Evolutionary conservation across 2,113 vertebrate genomes (phyloP).

Genomic region (Plecturocebus donacophilus): DNA sequence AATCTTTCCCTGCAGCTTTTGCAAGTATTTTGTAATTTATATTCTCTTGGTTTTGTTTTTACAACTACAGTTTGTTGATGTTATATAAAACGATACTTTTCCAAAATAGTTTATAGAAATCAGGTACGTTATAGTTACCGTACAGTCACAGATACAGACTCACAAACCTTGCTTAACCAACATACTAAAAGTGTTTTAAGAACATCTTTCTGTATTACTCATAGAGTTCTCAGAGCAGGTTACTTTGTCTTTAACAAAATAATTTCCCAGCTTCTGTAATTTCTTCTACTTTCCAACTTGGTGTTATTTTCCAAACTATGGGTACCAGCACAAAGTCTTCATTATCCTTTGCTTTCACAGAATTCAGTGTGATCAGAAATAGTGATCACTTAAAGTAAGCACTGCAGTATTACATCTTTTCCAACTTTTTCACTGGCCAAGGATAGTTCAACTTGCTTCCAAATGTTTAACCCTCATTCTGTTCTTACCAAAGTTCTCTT

Average conservation of each 20-base stretch:
- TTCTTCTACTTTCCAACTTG: conserved; percentile 17
- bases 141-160: background rate
- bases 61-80: background rate
- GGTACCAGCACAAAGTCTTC: background rate
- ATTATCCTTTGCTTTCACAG: conserved; percentile 30
- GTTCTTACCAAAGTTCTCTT: too few relatives aligned
- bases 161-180: background rate
- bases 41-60: background rate
- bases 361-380: conserved; percentile 5
- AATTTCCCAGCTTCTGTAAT: background rate
- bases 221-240: background rate
- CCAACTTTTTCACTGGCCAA: background rate
- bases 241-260: background rate
- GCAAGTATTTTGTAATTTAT: conserved; percentile 22
- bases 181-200: background rate
- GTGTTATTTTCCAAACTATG: background rate
- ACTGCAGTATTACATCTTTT: background rate
- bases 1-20: background rate
- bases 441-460: background rate
- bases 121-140: background rate
- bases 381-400: background rate
- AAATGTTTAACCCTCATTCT: background rate
- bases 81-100: background rate
- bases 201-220: background rate
- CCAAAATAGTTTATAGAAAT: background rate